These are phyloP conservation scores for Brachyhypopomus occidentalis DNA, from an alignment of 2,113 vertebrate genomes.

Conservation along the genomic window DNA sequence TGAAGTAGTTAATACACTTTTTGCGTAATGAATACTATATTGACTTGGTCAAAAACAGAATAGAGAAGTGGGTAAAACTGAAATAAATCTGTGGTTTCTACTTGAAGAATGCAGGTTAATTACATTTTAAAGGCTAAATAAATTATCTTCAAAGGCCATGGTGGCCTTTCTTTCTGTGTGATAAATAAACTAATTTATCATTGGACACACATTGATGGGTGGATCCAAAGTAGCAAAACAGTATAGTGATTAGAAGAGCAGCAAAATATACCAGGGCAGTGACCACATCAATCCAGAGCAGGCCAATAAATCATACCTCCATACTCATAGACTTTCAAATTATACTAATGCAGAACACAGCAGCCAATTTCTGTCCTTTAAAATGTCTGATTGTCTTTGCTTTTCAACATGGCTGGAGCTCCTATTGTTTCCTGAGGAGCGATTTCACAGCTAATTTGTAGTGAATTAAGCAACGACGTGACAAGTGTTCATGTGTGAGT, in stretches of 20 bases:
- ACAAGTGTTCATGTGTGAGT: background rate
- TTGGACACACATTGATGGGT: background rate
- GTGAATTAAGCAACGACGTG: conserved; percentile 14
- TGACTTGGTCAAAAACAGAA: background rate
- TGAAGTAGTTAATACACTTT: too few relatives aligned
- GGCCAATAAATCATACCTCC: background rate
- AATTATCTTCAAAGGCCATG: background rate
- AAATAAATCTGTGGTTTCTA: background rate
- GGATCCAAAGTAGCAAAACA: background rate
- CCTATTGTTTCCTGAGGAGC: conserved; percentile 46
- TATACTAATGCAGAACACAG: conserved; percentile 2
- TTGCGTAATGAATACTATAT: too few relatives aligned
- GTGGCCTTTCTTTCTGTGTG: background rate
- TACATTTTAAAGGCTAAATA: background rate
- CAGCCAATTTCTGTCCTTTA: conserved; percentile 35
- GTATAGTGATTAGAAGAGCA: too few relatives aligned
- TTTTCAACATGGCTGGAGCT: conserved; percentile 62
- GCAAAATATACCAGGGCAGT: too few relatives aligned
- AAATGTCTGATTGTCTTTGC: conserved; percentile 70
- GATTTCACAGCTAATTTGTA: conserved; percentile 23
- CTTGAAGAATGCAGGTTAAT: background rate
- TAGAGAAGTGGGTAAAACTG: background rate
- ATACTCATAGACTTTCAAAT: background rate
- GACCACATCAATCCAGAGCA: background rate
- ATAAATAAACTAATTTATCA: background rate